Conservation (phyloP, 2,113 vertebrate species). For the Hiodon alosoides region DNA sequence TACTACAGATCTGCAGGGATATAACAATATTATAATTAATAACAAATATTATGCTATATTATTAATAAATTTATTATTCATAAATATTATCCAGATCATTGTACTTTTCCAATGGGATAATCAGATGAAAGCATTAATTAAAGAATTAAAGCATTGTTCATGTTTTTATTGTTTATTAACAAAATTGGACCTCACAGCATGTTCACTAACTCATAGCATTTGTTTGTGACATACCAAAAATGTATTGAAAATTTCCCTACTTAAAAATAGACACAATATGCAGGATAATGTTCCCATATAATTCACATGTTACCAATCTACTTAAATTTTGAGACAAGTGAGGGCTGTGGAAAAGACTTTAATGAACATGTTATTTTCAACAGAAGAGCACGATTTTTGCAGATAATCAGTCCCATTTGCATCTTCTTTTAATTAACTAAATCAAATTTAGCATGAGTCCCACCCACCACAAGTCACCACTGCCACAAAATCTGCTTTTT, state of each 20-base stretch:
- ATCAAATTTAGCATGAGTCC: slow-evolving; percentile 41
- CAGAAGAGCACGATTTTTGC: slow-evolving; percentile 31
- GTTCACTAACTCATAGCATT: too few relatives aligned
- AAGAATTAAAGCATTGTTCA: too few relatives aligned
- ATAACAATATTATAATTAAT: background rate
- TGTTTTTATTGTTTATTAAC: too few relatives aligned
- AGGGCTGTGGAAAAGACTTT: slow-evolving; percentile 17
- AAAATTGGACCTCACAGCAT: too few relatives aligned
- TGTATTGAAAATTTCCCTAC: background rate
- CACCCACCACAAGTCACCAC: slow-evolving; percentile 19
- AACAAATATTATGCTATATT: background rate
- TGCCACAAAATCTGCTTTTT: background rate
- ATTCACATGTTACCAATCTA: background rate
- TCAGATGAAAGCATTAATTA: too few relatives aligned
- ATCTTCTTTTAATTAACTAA: slow-evolving; percentile 46
- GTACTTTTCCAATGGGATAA: too few relatives aligned
- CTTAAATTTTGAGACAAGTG: background rate
- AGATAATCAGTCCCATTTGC: slow-evolving; percentile 37
- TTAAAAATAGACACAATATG: background rate
- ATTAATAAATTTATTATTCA: background rate
- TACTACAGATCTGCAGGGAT: too few relatives aligned
- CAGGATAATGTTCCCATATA: background rate
- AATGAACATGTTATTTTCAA: slow-evolving; percentile 43
- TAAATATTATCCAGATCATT: background rate
- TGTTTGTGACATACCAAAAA: background rate